Evolutionary conservation across 2,113 vertebrate species (phyloP), one percentile per base, ranked within the genome.

Genomic region (Camarhynchus parvulus): DNA sequence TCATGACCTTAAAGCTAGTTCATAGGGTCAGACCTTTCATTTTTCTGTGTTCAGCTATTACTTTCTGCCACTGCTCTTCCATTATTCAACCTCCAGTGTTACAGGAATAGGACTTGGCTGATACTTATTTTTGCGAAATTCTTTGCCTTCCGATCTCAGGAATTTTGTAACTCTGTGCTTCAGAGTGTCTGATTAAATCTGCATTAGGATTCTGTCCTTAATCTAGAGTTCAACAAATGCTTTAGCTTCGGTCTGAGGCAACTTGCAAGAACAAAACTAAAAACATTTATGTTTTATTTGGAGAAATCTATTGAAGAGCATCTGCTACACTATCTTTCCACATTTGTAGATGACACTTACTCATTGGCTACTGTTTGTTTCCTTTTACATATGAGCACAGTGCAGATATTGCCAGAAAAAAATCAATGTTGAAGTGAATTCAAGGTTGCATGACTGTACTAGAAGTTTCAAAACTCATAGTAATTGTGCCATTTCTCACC

Each of bases 1-100:
- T 81, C 79, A 37, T 90, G 94, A 95, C 93, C 95, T 96, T 95
- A 95, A 95, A 93, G 79, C 41, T 61, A 77, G 93, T 95, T 96
- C 95, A 95, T 19, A 90, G 72, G 92, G 93, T 94, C 83, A 95
- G 85, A 95, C 72, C 63, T 39, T 90, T 94, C 83, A 88, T 96
- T 95, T 97, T 92, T 70, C 55, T 94, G 90, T 70, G 79, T 90
- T 94, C 79, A 87, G 79, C 44, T 96, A 74, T 92, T 88, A 74
- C 81, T 94, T 95, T 96, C 85, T 96, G 75, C 90, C 79, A 75
- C 79, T 78, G 79, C 87, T 95, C 62, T 92, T 90, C 91, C 85
- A 90, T 94, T 96, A 94, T 83, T 94, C 84, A 94, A 42, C 81
- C 77, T 94, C 76, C 85, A 95, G 59, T 83, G 52, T 95, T 96